Conservation (phyloP, 2,113 vertebrate species). For the Apus apus region DNA sequence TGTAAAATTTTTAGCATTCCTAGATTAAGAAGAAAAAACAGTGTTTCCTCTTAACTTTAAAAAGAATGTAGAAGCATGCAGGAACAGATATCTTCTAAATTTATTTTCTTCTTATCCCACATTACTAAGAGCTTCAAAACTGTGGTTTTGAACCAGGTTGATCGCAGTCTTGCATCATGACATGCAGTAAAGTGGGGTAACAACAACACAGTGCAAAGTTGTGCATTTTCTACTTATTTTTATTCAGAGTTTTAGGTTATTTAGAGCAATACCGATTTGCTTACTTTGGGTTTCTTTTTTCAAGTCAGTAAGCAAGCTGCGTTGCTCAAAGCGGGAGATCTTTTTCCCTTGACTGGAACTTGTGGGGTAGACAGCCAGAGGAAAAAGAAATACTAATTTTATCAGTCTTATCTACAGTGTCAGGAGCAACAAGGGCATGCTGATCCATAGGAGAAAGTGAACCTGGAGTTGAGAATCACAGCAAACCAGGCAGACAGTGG, state of each 20-base stretch:
- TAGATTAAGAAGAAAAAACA: not conserved
- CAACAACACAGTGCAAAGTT: not conserved
- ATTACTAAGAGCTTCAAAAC: not conserved
- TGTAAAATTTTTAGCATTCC: not conserved
- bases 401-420: not conserved
- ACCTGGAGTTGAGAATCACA: not conserved
- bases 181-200: not conserved
- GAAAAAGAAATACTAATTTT: not conserved
- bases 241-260: not conserved
- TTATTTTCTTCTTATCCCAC: not conserved
- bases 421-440: not conserved
- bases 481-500: not conserved
- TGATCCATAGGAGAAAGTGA: not conserved
- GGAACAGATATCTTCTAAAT: not conserved
- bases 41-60: not conserved
- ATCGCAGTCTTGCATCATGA: constrained; percentile 6
- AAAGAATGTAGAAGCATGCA: not conserved
- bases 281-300: not conserved
- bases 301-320: not conserved
- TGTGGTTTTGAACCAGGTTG: not conserved
- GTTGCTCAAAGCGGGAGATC: not conserved
- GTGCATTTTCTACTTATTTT: not conserved
- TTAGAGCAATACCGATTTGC: not conserved
- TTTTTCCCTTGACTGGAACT: not conserved
- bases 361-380: not conserved